phyloP scores from a whole-genome alignment of 2,113 vertebrate species.

The Fregata magnificens region DNA sequence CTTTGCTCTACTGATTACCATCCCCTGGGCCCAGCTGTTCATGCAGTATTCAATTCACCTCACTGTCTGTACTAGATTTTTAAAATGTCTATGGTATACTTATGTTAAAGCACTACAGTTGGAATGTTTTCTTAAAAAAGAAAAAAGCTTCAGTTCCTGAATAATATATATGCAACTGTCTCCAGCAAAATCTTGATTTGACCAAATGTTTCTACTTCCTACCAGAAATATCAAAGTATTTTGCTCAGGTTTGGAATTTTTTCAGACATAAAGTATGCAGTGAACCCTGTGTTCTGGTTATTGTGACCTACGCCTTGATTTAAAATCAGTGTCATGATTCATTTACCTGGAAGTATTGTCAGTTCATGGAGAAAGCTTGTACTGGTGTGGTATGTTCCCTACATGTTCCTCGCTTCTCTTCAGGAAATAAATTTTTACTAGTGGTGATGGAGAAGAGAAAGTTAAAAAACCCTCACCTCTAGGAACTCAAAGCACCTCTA shows the following conservation, averaged over 20 bases:
- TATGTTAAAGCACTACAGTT: background rate
- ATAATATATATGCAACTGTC: background rate
- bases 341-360: background rate
- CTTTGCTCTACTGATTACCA: background rate
- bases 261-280: background rate
- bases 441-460: background rate
- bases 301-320: background rate
- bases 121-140: background rate
- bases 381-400: background rate
- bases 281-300: background rate
- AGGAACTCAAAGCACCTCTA: background rate
- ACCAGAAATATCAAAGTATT: background rate
- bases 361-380: background rate
- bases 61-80: background rate
- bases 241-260: background rate
- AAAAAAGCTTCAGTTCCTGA: background rate
- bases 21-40: background rate
- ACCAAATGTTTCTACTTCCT: background rate
- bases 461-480: background rate
- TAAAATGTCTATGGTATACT: background rate
- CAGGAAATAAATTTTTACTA: background rate
- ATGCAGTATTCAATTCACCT: background rate
- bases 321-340: background rate
- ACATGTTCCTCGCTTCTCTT: background rate
- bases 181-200: background rate